A percentile compares a stretch with the other conserved stretches of the same genome.
phyloP scores from a whole-genome alignment of 2,888 invertebrate genomes.

The Punctoribates punctum region DNA sequence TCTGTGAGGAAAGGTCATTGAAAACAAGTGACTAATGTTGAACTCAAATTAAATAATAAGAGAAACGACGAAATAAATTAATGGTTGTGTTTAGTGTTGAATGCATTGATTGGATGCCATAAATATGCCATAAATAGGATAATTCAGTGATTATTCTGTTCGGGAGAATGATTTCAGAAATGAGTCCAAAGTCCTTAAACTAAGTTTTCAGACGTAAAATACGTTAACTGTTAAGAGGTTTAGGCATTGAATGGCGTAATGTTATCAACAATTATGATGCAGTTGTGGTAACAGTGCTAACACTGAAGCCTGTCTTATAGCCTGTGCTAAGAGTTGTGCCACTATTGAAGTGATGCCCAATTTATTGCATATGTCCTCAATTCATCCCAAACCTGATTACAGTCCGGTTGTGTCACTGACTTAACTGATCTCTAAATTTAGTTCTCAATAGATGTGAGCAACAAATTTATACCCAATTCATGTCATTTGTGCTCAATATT shows the following conservation, averaged over 20 bases:
- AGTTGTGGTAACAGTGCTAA: slow-evolving; percentile 3
- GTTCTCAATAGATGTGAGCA: background rate
- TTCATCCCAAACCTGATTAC: slow-evolving; percentile 5
- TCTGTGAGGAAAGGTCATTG: no score
- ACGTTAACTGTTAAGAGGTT: slow-evolving; percentile 27
- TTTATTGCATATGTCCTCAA: slow-evolving; percentile 31
- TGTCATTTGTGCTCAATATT: slow-evolving; percentile 4
- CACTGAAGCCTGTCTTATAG: no score
- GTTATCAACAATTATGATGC: slow-evolving; percentile 16
- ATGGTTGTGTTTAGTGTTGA: slow-evolving; percentile 18
- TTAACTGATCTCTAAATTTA: slow-evolving; percentile 24
- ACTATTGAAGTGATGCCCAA: slow-evolving; percentile 32
- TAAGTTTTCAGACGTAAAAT: slow-evolving; percentile 24
- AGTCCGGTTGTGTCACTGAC: slow-evolving; percentile 37
- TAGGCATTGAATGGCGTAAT: slow-evolving; percentile 29
- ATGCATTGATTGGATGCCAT: slow-evolving; percentile 24
- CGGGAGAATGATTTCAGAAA: slow-evolving; percentile 26
- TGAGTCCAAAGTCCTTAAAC: slow-evolving; percentile 36
- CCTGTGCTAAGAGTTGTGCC: no score
- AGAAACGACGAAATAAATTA: background rate
- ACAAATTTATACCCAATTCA: background rate
- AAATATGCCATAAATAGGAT: slow-evolving; percentile 32
- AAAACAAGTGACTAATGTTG: no score
- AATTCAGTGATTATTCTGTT: slow-evolving; percentile 18
- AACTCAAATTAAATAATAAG: background rate